These are phyloP conservation scores for Ypsolopha scabrella DNA, from an alignment of 2,888 invertebrate genomes.

Conservation along the genomic window DNA sequence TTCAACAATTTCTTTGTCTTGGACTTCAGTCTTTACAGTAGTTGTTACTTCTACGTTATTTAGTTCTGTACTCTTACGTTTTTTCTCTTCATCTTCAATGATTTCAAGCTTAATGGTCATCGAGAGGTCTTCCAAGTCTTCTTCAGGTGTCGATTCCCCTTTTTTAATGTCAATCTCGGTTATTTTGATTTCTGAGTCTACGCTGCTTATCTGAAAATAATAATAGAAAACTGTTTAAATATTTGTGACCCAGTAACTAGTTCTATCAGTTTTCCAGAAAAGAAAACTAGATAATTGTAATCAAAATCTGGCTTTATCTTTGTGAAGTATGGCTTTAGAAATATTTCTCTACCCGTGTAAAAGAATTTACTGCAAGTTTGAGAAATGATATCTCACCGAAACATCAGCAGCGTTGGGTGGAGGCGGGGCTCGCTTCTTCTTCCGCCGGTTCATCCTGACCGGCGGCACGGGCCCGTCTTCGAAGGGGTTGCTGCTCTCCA, in stretches of 20 bases:
- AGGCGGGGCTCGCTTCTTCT: constrained; percentile 74
- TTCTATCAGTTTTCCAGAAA: background rate
- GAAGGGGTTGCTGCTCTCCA: constrained; percentile 72
- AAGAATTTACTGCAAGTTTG: background rate
- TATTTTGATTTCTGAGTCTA: constrained; percentile 34
- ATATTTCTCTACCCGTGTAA: background rate
- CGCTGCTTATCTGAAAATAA: constrained; percentile 36
- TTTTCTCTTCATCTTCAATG: constrained; percentile 46
- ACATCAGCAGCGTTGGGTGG: constrained; percentile 51
- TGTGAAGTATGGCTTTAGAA: no score
- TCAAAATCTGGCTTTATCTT: no score
- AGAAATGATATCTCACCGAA: constrained; percentile 23
- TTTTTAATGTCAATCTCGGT: constrained; percentile 10
- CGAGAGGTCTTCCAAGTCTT: constrained; percentile 44
- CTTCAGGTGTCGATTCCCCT: constrained; percentile 20
- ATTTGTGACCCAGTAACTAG: background rate
- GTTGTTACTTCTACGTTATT: constrained; percentile 8
- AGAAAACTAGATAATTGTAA: background rate
- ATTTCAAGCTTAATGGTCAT: constrained; percentile 58
- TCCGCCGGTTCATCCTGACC: constrained; percentile 65
- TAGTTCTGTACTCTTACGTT: constrained; percentile 8
- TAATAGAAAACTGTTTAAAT: no score
- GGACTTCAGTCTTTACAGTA: constrained; percentile 8
- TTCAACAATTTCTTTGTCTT: constrained; percentile 7
- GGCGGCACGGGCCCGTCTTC: constrained; percentile 61